Base-by-base conservation (phyloP, 2,797 vertebrate genomes). In the Heterohyrax brucei region DNA sequence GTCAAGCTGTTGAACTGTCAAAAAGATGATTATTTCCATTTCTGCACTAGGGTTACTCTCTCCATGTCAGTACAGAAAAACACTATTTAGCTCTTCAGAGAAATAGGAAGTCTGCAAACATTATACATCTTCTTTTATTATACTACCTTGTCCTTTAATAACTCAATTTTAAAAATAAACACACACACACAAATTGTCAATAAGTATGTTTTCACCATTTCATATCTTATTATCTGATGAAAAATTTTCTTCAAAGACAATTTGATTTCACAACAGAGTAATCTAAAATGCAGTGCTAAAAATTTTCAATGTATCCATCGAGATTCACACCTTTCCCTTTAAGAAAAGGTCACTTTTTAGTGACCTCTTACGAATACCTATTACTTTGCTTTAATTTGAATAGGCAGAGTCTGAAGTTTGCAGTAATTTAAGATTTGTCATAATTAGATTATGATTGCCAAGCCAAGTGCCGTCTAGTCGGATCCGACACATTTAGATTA, bases 211-310 rank as follows among this genome's bases (percentile, higher is more conserved):
- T 80, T 75, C 10, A 77, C 7, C 7, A 24, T 78, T 87, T 10
- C 18, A 87, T 80, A 16, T n/a, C 87, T 83, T 5, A 5, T 26
- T 78, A 91, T 90, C 33, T 84, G 10, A 87, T 76, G 33, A 94
- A 50, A 5, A 82, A 66, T 73, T 77, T 50, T 79, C 66, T 91
- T 86, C 12, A 30, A 12, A 87, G 6, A 12, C 12, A 93, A 77
- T 81, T 61, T 39, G 9, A 70, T 70, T 91, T 87, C 16, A 93
- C 19, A 22, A 89, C 7, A 4, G 0, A 56, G 8, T 64, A 10
- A 75, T 39, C 44, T 48, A 91, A 94, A 88, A 46, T 88, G 2
- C 44, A 50, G 94, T 44, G 80, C 61, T 94, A 84, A 88, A 92
- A 66, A 83, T 8, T 18, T 84, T 59, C 21, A 84, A 62, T 79